phyloP scores from a whole-genome alignment of 2,113 vertebrate genomes.

The Centropristis striata region DNA sequence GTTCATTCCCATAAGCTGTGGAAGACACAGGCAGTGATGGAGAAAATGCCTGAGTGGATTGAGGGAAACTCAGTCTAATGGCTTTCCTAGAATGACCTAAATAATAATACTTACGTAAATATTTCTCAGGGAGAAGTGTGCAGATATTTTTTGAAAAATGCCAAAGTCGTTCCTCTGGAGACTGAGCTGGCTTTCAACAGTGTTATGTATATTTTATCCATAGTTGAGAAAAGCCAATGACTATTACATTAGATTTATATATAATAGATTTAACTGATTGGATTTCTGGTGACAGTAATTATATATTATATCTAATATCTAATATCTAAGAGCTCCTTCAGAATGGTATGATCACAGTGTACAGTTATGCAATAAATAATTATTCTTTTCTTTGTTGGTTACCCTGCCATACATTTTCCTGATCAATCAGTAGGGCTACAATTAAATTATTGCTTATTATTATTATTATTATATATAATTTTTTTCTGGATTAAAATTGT shows the following conservation, averaged over 20 bases:
- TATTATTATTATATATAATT: not conserved
- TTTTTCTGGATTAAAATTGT: no score
- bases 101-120: not conserved
- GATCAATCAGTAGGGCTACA: no score
- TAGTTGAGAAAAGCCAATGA: not conserved
- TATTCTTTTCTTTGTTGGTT: no score
- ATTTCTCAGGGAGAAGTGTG: not conserved
- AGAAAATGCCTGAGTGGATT: slow-evolving; percentile 4
- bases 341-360: not conserved
- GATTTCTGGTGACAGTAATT: not conserved
- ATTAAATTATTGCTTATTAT: not conserved
- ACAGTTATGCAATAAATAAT: not conserved
- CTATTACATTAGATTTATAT: not conserved
- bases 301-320: not conserved
- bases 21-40: not conserved
- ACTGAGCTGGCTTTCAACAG: not conserved
- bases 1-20: not conserved
- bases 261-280: not conserved
- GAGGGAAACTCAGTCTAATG: not conserved
- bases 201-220: not conserved
- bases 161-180: no score
- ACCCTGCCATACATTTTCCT: no score
- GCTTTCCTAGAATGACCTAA: not conserved
- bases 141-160: not conserved
- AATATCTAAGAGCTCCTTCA: no score